Evolutionary conservation across 64 coral and sea anemone genomes (phyloP), one percentile per base, ranked within the genome.

Genomic region (Montipora capricornis): DNA sequence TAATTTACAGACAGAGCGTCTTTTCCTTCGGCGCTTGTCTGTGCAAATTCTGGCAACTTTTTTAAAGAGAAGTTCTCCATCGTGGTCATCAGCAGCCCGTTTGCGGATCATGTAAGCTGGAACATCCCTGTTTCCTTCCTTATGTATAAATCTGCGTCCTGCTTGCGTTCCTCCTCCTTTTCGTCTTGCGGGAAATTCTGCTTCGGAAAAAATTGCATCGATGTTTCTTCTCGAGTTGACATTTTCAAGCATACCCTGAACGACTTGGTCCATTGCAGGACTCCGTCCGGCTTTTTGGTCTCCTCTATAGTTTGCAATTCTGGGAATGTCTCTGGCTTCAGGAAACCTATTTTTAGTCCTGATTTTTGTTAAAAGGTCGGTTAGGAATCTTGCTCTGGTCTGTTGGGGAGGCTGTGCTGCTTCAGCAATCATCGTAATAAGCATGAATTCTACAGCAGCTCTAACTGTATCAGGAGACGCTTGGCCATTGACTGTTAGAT

Each of bases 371-470:
- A 53, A 58, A 0, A 92, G 44, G 7, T 92, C 69, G 44, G 76
- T 92, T 20, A 92, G 7, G 76, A 92, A 84, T 3, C 19, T 20
- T 13, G 80, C 24, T 20, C 78, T 92, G 1, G 86, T 49, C 44
- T 92, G 19, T 3, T 92, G 71, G 2, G 50, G 10, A 3, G 90
- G 90, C 75, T 86, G 90, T 1, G 90, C 90, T 12, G 80, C 90
- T 78, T 92, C 71, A 5, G 90, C 90, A 13, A 92, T 55, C 90
- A 92, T 83, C 20, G 90, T 61, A 49, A 86, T 47, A 78, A 49
- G 12, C 90, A 92, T 47, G 49, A 92, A 92, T 84, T 92, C 90
- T 47, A 86, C 81, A 6, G 90, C 20, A 84, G 90, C 80, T 75
- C 90, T 81, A 49, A 47, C 47, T 15, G 81, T 77, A 26, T 92